Conservation (phyloP, 2,113 vertebrate genomes). For the Myanophis thanlyinensis region DNA sequence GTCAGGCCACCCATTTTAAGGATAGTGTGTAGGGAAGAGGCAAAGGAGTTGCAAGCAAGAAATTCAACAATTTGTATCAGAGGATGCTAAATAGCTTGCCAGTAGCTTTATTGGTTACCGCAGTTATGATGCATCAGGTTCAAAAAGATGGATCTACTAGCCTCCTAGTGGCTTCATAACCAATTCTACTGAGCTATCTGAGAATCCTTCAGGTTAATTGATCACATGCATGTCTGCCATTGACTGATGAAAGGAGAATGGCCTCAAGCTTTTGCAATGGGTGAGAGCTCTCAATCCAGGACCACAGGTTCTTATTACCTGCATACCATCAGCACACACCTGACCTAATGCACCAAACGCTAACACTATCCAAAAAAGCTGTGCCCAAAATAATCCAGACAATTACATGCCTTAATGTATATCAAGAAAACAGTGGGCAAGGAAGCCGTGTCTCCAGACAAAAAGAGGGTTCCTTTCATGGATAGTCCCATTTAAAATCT, state of each 20-base stretch:
- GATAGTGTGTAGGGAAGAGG: neutral
- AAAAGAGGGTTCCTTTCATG: neutral
- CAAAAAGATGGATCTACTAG: neutral
- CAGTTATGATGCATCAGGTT: neutral
- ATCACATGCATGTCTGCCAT: neutral
- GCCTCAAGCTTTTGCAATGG: neutral
- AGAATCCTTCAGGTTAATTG: neutral
- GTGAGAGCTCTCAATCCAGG: neutral
- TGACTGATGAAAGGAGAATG: neutral
- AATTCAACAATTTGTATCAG: neutral
- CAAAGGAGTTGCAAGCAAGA: neutral
- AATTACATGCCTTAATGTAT: neutral
- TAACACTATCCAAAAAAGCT: neutral
- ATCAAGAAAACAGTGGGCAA: neutral
- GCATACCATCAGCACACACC: neutral
- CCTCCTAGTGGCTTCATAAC: neutral
- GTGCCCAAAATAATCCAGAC: neutral
- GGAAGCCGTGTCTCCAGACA: neutral
- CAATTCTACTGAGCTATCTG: neutral
- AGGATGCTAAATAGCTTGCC: neutral
- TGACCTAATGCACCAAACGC: neutral
- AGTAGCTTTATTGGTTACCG: neutral
- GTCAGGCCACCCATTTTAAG: neutral
- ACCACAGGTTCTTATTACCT: neutral
- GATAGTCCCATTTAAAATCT: neutral